Percentiles rank a stretch among this genome's conserved stretches.
These are phyloP conservation scores for Arctia plantaginis DNA, from an alignment of 2,888 invertebrate species.

Conservation along the genomic window DNA sequence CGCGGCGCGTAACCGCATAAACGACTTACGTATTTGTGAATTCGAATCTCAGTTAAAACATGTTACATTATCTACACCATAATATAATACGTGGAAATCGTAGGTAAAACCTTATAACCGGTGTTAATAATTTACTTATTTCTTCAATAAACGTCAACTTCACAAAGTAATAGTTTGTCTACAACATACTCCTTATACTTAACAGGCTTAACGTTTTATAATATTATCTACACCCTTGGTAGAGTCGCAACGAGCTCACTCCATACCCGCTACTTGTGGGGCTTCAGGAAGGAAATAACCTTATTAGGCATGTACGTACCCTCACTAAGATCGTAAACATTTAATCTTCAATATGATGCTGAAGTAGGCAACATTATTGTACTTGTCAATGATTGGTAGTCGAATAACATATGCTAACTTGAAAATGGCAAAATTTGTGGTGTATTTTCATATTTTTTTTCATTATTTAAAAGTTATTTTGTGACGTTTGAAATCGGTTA, in stretches of 20 bases:
- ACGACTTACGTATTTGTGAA: too few relatives aligned
- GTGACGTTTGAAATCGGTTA: not conserved
- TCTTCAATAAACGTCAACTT: slow-evolving; percentile 11
- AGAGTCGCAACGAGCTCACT: slow-evolving; percentile 30
- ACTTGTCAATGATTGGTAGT: slow-evolving; percentile 21
- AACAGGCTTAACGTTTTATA: slow-evolving; percentile 53
- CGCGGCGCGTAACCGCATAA: too few relatives aligned
- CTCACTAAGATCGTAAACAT: slow-evolving; percentile 49
- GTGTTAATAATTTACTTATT: not conserved
- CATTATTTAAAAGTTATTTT: too few relatives aligned
- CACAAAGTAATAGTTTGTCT: slow-evolving; percentile 13
- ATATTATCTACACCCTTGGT: slow-evolving; percentile 50
- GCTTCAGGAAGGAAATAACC: slow-evolving; percentile 52
- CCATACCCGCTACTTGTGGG: slow-evolving; percentile 40
- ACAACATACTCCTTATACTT: slow-evolving; percentile 32
- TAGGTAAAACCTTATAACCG: not conserved
- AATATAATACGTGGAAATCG: not conserved
- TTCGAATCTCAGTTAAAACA: not conserved
- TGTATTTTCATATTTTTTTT: slow-evolving; percentile 2
- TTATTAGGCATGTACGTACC: slow-evolving; percentile 44
- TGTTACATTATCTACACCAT: not conserved
- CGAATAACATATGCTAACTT: slow-evolving; percentile 8
- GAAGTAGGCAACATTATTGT: slow-evolving; percentile 16
- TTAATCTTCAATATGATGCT: slow-evolving; percentile 47
- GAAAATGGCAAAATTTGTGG: not conserved